Conservation (phyloP, 37 sponge, comb jelly and placozoan species). For the Hormiphora californensis region DNA sequence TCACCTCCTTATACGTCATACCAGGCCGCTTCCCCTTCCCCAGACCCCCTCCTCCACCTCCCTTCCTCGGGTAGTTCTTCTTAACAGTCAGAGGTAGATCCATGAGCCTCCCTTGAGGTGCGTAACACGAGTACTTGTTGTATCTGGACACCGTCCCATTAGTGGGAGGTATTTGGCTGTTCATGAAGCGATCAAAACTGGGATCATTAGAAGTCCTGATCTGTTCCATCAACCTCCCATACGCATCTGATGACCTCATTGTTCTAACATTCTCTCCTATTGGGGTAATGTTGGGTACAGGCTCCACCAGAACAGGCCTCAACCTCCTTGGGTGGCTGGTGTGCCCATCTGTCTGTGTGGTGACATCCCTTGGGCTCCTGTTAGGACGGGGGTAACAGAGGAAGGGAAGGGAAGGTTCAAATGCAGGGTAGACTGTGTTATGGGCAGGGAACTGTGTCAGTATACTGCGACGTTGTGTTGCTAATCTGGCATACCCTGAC, state of each 20-base stretch:
- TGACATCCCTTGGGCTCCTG: conserved; percentile 23
- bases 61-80: conserved; percentile 50
- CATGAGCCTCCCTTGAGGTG: conserved; percentile 5
- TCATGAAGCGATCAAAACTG: conserved; percentile 46
- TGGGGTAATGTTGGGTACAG: conserved; percentile 20
- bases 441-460: conserved; percentile 41
- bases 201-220: conserved; percentile 9
- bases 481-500: too few relatives aligned
- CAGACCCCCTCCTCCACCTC: not conserved
- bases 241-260: conserved; percentile 47
- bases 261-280: conserved; percentile 44
- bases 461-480: not conserved
- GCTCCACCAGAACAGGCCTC: conserved; percentile 44
- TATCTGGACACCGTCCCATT: conserved; percentile 20
- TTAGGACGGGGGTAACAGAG: not conserved
- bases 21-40: conserved; percentile 35
- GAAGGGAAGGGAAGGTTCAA: conserved; percentile 26
- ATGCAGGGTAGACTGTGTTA: conserved; percentile 5
- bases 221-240: conserved; percentile 42
- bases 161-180: not conserved
- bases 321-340: not conserved
- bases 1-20: conserved; percentile 31
- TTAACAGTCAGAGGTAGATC: conserved; percentile 44
- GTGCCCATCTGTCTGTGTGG: conserved; percentile 21
- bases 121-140: conserved; percentile 50